These are phyloP conservation scores for Chrysodeixis includens DNA, from an alignment of 2,888 invertebrate genomes.

Conservation along the genomic window DNA sequence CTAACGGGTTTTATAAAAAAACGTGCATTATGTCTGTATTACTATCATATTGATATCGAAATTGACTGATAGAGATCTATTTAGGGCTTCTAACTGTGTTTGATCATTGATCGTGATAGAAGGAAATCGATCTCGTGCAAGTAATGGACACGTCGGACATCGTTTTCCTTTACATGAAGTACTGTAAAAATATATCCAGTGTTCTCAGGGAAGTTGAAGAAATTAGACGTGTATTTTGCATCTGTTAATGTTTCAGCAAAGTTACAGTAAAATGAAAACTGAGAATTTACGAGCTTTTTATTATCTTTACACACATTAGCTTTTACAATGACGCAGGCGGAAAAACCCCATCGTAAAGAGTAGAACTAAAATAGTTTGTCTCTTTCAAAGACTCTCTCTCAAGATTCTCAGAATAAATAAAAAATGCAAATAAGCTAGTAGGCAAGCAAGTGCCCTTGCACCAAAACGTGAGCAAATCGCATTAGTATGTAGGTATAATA, in stretches of 20 bases:
- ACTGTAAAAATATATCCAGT: not conserved
- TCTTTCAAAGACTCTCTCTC: not conserved
- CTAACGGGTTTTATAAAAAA: conserved; percentile 55
- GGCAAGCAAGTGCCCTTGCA: conserved; percentile 55
- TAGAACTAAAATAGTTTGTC: not conserved
- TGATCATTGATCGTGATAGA: conserved; percentile 53
- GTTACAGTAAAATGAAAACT: not conserved
- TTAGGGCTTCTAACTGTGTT: conserved; percentile 57
- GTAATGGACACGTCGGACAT: conserved; percentile 49
- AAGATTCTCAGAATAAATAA: not conserved
- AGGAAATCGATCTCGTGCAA: conserved; percentile 58
- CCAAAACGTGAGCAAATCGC: conserved; percentile 66
- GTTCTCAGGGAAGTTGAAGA: not conserved
- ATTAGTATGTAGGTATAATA: conserved; percentile 71
- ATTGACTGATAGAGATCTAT: conserved; percentile 59
- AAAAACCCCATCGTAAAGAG: not conserved
- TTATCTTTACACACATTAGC: not conserved
- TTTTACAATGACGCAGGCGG: not conserved
- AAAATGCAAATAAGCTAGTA: conserved; percentile 52
- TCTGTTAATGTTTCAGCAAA: not conserved
- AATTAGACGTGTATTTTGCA: not conserved
- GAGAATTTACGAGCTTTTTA: not conserved
- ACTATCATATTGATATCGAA: conserved; percentile 58
- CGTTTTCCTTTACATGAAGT: conserved; percentile 27
- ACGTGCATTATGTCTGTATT: conserved; percentile 57